Evolutionary conservation across 2,888 invertebrate species (phyloP), one percentile per base, ranked within the genome.

Genomic region (Cotesia congregata): DNA sequence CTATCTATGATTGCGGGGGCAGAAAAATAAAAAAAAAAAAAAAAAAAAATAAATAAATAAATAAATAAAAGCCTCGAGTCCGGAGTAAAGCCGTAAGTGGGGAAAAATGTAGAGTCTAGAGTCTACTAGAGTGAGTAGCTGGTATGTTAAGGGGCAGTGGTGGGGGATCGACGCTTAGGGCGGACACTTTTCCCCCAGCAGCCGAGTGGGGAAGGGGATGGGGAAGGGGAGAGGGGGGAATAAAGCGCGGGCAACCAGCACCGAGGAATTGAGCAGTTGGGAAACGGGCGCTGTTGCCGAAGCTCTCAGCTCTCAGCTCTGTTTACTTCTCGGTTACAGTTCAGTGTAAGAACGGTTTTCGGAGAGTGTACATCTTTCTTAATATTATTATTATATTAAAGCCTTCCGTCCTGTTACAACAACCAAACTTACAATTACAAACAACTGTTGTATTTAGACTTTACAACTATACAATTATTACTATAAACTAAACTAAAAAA

Each of bases 291-390:
- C 30, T 30, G 3, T 30, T 30, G 30, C 3, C 30, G 3, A 4
- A 30, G 30, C 30, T 30, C 20, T 20, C 20, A 20, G 1, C 20
- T 1, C 20, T 20, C 20, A 20, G 20, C 3, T 30, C 30, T 30
- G 30, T 30, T 30, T 30, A 30, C 3, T 30, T 30, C 30, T 30
- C 30, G 30, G 30, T 30, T 30, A 30, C 3, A 3, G 30, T 85
- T 88, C 86, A 88, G 88, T 88, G 87, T 88, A 88, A 87, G 87
- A 87, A 87, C 86, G 86, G 85, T 87, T 86, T 86, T 88, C 83
- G 83, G 83, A 83, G 81, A 83, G 82, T 83, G 84, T 82, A 83
- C 84, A 86, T 80, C 86, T 84, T 82, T 83, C 83, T 30, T 30
- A 30, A 30, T 85, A 83, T 81, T 80, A 78, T n/a, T n/a, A n/a